Base-by-base conservation (phyloP, 2,888 invertebrate genomes). In the Koerneria pararmatus region DNA sequence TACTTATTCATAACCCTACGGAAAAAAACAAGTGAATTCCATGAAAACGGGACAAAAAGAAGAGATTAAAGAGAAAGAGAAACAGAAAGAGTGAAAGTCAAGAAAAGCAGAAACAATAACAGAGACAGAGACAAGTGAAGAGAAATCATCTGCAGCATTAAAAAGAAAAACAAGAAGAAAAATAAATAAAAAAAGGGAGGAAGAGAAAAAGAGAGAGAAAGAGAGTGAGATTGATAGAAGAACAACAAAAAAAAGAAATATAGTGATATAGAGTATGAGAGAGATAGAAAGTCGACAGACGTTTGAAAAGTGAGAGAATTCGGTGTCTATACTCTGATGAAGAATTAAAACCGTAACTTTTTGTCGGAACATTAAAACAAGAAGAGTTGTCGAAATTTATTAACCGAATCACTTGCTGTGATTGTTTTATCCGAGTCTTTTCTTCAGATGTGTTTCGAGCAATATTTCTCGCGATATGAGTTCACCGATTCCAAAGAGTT, bases 71-170 rank as follows among this genome's bases (percentile, higher is more conserved):
- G 48, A 46, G n/a, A 34, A 53, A 65, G 48, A 61, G 65, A 59
- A 66, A 60, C 65, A 64, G 69, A 67, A 48, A 64, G 24, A 35
- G 37, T 60, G 66, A 57, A 35, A 57, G 34, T 51, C 8, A 51
- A 8, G 24, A 15, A 8, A 15, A 15, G 15, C 11, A 41, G 41
- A 41, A 41, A 41, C 15, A 31, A 54, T 31, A 35, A 34, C 24
- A 57, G 57, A 57, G 57, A 32, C 24, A 35, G 32, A 57, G n/a
- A 57, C 22, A 54, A 27, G 24, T 31, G 24, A n/a, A n/a, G n/a
- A n/a, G n/a, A n/a, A n/a, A n/a, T n/a, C n/a, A n/a, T n/a, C n/a
- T n/a, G n/a, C n/a, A n/a, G n/a, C 46, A 57, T 19, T 34, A 27
- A 58, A 31, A 24, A 34, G 8, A 8, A 53, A 22, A 29, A 41